Base-by-base conservation (phyloP, 1,140 invertebrate species). In the Drosophila lini region DNA sequence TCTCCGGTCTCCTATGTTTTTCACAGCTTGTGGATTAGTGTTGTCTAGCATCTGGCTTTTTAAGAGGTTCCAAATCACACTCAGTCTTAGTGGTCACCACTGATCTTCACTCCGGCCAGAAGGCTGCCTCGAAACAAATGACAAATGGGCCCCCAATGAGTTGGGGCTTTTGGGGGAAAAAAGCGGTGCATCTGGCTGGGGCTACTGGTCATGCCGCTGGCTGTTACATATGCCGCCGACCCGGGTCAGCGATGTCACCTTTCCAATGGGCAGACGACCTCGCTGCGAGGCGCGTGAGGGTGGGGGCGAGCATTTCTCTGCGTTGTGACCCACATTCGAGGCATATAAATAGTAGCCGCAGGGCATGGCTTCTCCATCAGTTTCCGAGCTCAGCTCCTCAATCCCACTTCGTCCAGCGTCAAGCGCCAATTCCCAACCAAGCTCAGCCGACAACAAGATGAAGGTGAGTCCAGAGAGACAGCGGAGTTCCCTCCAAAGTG, bases 371-470 rank as follows among this genome's bases (percentile, higher is more conserved):
- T 19, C 25, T 11, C 28, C 32, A 71, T 57, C 65, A 71, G 68
- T 70, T 50, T 31, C n/a, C 68, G 68, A 71, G 68, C 31, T 70
- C 6, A 71, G 68, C 68, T 71, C 68, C 31, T 38, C 42, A 36
- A 71, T 28, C 44, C 65, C 64, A 71, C 68, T 71, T 69, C 64
- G 16, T 58, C 5, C 22, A 70, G 41, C 52, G 48, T 10, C 36
- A 57, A 71, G 64, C 25, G 60, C 41, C 63, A 45, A 19, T 69
- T 58, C n/a, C 53, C 53, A 48, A 62, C 64, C 41, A 84, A 84
- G 55, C 48, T 52, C 3, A 76, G 75, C 73, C 81, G 81, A 84
- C 81, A 83, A 80, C 81, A 63, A 71, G 16, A 83, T 83, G 81
- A 83, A 80, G 81, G 81, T 84, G 41, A 56, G 65, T 44, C 5